Percentiles rank a stretch among this genome's conserved stretches.
Evolutionary conservation across 1,140 invertebrate species (phyloP).

Genomic region (Teleogryllus occipitalis): DNA sequence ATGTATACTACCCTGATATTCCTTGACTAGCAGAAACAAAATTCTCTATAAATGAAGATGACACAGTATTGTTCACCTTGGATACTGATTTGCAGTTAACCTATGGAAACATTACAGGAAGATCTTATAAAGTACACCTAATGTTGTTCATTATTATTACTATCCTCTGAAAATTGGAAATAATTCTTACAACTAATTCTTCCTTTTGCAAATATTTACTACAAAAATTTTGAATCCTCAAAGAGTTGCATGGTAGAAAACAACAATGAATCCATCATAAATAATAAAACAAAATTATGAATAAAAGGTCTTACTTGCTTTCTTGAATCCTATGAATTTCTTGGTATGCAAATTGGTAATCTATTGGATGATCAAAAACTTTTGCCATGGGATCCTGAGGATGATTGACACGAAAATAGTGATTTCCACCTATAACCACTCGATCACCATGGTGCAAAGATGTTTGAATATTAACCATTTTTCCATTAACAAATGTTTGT

Average conservation of each 20-base stretch:
- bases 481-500: constrained; percentile 41
- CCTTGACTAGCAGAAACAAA: no score
- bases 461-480: constrained; percentile 32
- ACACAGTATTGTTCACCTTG: no score
- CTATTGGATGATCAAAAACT: constrained; percentile 29
- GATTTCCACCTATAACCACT: constrained; percentile 56
- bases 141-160: no score
- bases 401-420: constrained; percentile 53
- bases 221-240: no score
- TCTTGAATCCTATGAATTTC: constrained; percentile 55
- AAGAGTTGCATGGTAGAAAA: neutral
- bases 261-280: neutral
- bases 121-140: no score
- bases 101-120: no score
- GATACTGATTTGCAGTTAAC: no score
- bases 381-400: constrained; percentile 31
- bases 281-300: neutral
- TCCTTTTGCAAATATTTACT: no score
- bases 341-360: constrained; percentile 54
- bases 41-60: no score
- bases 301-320: constrained; percentile 32
- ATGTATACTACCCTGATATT: no score
- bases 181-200: no score
- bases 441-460: constrained; percentile 52
- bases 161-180: no score